Percentiles rank a stretch among this genome's conserved stretches.
Evolutionary conservation across 2,888 invertebrate species (phyloP).

Genomic region (Caenorhabditis plicata): DNA sequence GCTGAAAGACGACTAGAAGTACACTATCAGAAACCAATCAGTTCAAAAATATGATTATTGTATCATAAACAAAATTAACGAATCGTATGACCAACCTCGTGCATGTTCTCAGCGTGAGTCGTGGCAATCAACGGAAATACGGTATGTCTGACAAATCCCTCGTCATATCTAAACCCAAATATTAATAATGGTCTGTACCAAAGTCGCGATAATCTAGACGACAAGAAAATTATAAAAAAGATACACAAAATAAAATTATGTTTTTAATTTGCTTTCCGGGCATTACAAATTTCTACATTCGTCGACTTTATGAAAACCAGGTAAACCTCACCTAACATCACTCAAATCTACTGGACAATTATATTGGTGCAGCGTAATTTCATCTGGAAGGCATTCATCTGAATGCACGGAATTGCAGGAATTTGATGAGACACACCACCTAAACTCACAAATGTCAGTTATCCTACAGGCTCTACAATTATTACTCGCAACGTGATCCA

Average conservation of each 20-base stretch:
- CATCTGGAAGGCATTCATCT: conserved; percentile 15
- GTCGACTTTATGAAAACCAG: too few species aligned
- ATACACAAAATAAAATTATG: neutral
- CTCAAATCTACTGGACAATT: conserved; percentile 18
- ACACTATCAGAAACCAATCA: too few species aligned
- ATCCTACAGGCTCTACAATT: too few species aligned
- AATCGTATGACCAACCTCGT: too few species aligned
- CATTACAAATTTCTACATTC: too few species aligned
- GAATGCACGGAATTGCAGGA: conserved; percentile 9
- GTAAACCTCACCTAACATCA: conserved; percentile 8
- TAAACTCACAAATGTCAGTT: neutral
- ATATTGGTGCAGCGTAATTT: conserved; percentile 16
- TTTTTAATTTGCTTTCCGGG: too few species aligned
- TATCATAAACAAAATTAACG: too few species aligned
- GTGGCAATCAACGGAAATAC: conserved; percentile 19
- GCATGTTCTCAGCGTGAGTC: too few species aligned
- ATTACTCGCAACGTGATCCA: conserved; percentile 12
- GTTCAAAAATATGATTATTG: too few species aligned
- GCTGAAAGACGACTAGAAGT: too few species aligned
- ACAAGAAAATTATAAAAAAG: neutral
- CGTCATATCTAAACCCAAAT: conserved; percentile 17
- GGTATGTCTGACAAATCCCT: conserved; percentile 10
- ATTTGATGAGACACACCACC: conserved; percentile 6
- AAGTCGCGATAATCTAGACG: neutral
- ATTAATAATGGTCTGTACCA: neutral